Conservation (phyloP, 2,797 vertebrate genomes). For the Sarcoramphus papa region DNA sequence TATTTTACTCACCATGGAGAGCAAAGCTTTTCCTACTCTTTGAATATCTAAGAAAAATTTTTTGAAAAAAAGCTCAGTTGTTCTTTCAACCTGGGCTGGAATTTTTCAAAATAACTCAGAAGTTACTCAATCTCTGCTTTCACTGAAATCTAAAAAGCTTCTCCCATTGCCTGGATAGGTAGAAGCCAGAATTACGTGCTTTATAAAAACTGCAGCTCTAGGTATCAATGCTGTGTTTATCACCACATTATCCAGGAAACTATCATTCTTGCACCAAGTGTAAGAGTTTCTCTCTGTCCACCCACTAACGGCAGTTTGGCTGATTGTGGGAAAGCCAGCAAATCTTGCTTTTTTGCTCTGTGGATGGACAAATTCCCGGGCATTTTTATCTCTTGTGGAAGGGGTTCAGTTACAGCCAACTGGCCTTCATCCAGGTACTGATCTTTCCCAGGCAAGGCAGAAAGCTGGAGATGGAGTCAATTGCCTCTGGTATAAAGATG, state of each 20-base stretch:
- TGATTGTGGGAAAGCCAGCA: slow-evolving; percentile 33
- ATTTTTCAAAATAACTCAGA: background rate
- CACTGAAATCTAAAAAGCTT: background rate
- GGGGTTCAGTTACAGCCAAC: slow-evolving; percentile 8
- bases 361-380: background rate
- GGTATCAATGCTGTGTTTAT: background rate
- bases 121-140: background rate
- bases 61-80: background rate
- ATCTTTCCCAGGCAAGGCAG: slow-evolving; percentile 37
- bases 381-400: slow-evolving; percentile 49
- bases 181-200: background rate
- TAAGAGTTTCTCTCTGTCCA: background rate
- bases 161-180: background rate
- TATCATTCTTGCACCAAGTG: background rate
- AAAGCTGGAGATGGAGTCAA: background rate
- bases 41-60: background rate
- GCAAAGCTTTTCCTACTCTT: background rate
- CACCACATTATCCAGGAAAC: background rate
- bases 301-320: background rate
- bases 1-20: background rate
- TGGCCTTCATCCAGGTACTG: slow-evolving; percentile 52
- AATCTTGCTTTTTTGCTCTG: background rate
- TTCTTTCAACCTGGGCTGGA: background rate
- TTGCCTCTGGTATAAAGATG: background rate
- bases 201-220: background rate